Evolutionary conservation across 2,797 vertebrate species (phyloP), one percentile per base, ranked within the genome.

Genomic region (Gobio occitaniae): DNA sequence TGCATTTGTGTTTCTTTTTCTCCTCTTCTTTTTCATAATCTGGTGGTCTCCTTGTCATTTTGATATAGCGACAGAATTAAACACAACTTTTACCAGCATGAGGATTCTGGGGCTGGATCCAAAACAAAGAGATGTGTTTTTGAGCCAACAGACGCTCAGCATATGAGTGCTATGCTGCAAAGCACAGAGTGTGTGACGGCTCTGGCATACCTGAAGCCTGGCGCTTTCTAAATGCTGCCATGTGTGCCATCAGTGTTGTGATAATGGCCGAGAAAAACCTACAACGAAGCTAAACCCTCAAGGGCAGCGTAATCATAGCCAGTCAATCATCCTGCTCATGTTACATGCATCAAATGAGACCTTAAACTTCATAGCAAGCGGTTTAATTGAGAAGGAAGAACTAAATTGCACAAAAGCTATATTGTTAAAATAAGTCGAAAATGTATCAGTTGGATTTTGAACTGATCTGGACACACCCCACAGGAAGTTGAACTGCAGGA

Each of bases 41-140:
- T 94, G 94, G 94, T 96, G 95, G 95, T 96, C 95, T 96, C 93
- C 93, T 93, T 95, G 94, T 96, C 94, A 88, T 93, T 95, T 92
- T n/a, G 95, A 95, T 91, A 94, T 95, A 96, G 94, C 50, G 91
- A 91, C 93, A 95, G 95, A 96, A 96, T 96, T 95, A 95, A 95
- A 96, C 87, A 90, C 95, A 93, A 93, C 92, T 94, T 93, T 94
- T 86, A 90, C 83, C 92, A 88, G 90, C 93, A 90, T 91, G 89
- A 91, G 94, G 92, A 68, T 2, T 2, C 91, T 87, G 92, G 90
- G 93, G 94, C 84, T 69, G 80, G 61, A 91, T 95, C 95, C 91
- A 91, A 94, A 89, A 89, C 92, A 91, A 90, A 95, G 90, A 90
- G 91, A 91, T 94, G 92, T 92, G 75, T 86, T 83, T 65, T 91